Base-by-base conservation (phyloP, 2,797 vertebrate genomes). In the Leptodactylus fallax region DNA sequence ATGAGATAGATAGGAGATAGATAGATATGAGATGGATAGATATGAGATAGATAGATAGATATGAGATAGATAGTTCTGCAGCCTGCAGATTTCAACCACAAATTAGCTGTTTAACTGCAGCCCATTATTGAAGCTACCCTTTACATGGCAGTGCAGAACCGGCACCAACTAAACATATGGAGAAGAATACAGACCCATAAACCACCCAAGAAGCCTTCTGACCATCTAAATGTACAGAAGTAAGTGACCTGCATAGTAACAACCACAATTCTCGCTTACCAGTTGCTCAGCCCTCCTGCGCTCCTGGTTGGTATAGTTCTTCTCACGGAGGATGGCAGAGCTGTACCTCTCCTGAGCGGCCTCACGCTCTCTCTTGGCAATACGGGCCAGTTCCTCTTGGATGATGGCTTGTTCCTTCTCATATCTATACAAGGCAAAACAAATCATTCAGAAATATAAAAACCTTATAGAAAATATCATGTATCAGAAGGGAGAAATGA, bases 241-340 rank as follows among this genome's bases (percentile, higher is more conserved):
- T 45, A 0, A 8, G 14, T 19, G 47, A 56, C 11, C 60, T n/a
- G 11, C 21, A 25, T 53, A 19, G 10, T 74, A 36, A 36, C 36
- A 36, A 36, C 14, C 45, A 21, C n/a, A n/a, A n/a, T n/a, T n/a
- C n/a, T n/a, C 25, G 95, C 97, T 97, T 92, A 98, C 97, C 96
- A 96, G 58, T 58, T 93, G 90, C 79, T 94, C 94, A 11, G 90
- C 65, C 90, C 90, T 95, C 90, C 94, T 94, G 51, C 93, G 93
- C 90, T 97, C 96, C 85, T 94, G 94, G 0, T 82, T 92, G 36
- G 85, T 16, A 27, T 61, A 51, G 17, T 0, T 86, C 90, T 93
- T 93, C 83, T 95, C 92, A 89, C 65, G 67, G 79, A 92, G 93
- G 13, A 95, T 91, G 78, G 92, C 90, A 19, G 87, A 85, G 12